Evolutionary conservation across 1,140 invertebrate species (phyloP).

Genomic region (Drosophila kikkawai): DNA sequence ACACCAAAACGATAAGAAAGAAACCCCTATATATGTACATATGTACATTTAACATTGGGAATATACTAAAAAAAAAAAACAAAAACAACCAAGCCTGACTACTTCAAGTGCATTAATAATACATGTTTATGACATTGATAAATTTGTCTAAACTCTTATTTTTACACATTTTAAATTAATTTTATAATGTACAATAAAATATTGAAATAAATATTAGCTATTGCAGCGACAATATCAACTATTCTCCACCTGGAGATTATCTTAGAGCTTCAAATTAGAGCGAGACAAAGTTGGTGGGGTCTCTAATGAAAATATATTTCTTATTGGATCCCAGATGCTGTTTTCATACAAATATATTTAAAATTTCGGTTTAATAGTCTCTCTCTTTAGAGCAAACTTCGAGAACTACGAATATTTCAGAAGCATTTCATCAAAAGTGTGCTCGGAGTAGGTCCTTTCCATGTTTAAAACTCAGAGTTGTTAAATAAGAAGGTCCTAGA

Average conservation of each 20-base stretch:
- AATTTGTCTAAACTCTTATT: neutral
- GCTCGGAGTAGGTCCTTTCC: neutral
- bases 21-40: neutral
- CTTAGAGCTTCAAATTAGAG: neutral
- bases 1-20: conserved; percentile 18
- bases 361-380: too few species aligned
- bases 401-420: neutral
- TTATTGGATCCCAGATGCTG: neutral
- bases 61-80: too few species aligned
- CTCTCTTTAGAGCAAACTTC: neutral
- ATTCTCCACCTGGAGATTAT: neutral
- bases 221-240: neutral
- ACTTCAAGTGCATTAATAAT: neutral
- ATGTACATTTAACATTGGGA: too few species aligned
- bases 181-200: neutral
- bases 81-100: neutral
- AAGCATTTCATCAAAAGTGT: neutral
- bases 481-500: conserved; percentile 1
- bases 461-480: neutral
- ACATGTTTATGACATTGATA: neutral
- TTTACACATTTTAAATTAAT: neutral
- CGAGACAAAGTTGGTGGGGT: neutral
- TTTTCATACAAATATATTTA: neutral
- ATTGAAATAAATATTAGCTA: neutral
- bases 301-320: neutral